These are phyloP conservation scores for Leucophenga varia DNA, from an alignment of 1,140 invertebrate species.

Conservation along the genomic window DNA sequence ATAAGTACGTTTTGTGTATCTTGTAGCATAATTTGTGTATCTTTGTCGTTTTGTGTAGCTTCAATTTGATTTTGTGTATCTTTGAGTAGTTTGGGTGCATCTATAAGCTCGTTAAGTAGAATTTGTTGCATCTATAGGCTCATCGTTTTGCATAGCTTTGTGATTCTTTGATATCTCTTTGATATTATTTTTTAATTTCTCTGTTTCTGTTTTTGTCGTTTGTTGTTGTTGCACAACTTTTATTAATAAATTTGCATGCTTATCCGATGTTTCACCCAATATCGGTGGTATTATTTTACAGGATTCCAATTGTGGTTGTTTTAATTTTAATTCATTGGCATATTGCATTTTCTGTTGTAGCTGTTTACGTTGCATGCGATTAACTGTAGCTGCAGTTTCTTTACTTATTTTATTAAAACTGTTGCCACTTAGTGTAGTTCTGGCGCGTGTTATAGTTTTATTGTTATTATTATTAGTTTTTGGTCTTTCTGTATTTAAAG, in stretches of 20 bases:
- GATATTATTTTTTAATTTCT: too few relatives aligned
- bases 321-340: constrained; percentile 45
- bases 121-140: neutral
- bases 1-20: too few relatives aligned
- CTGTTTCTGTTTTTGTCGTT: too few relatives aligned
- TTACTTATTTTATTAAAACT: constrained; percentile 30
- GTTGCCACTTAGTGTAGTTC: neutral
- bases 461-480: neutral
- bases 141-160: too few relatives aligned
- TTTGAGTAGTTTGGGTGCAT: too few relatives aligned
- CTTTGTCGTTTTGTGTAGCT: constrained; percentile 7
- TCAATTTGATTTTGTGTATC: too few relatives aligned
- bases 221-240: constrained; percentile 33
- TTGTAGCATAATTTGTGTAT: too few relatives aligned
- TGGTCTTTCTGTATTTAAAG: constrained; percentile 20
- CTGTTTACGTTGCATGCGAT: constrained; percentile 32
- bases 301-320: constrained; percentile 39
- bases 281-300: constrained; percentile 52
- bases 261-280: constrained; percentile 47
- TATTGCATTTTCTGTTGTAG: constrained; percentile 37
- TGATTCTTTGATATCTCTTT: neutral
- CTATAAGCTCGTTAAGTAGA: neutral
- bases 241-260: constrained; percentile 42
- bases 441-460: neutral
- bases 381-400: constrained; percentile 24